A percentile compares a stretch with the other conserved stretches of the same genome.
Conservation (phyloP, 2,888 invertebrate species). For the Vesta saturnalis region DNA sequence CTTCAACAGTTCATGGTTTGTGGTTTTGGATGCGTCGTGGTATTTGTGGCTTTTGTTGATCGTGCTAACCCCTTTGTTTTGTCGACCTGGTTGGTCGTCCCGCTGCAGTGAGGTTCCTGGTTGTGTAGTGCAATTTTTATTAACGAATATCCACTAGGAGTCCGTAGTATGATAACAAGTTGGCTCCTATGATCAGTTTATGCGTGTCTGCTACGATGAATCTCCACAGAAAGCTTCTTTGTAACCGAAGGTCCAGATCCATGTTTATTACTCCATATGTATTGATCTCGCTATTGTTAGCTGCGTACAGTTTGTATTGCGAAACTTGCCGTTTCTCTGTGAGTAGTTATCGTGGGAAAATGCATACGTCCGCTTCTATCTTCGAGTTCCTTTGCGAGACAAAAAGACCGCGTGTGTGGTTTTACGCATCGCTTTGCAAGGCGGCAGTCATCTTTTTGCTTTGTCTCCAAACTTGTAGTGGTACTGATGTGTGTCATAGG, state of each 20-base stretch:
- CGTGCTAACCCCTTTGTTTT: background rate
- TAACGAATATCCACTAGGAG: conserved; percentile 49
- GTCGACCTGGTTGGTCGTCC: background rate
- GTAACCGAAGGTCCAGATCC: conserved; percentile 48
- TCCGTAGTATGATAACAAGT: conserved; percentile 51
- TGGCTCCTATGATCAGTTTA: conserved; percentile 53
- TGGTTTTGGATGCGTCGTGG: too few species aligned
- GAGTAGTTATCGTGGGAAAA: conserved; percentile 41
- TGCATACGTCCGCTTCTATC: conserved; percentile 45
- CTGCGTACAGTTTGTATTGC: conserved; percentile 49
- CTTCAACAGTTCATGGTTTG: background rate
- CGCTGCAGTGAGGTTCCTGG: conserved; percentile 19
- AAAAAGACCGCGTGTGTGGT: conserved; percentile 4
- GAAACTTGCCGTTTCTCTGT: conserved; percentile 37
- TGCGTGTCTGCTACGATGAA: conserved; percentile 49
- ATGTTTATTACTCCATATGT: conserved; percentile 40
- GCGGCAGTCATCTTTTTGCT: conserved; percentile 11
- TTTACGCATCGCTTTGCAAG: conserved; percentile 16
- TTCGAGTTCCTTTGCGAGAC: background rate
- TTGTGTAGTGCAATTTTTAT: conserved; percentile 35
- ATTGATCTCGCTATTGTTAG: conserved; percentile 50
- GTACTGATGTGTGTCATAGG: conserved; percentile 32
- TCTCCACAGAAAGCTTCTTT: conserved; percentile 35
- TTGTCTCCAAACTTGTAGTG: conserved; percentile 23
- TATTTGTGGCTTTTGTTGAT: background rate